These are phyloP conservation scores for Misgurnus mizolepis DNA, from an alignment of 2,113 vertebrate genomes.

Conservation along the genomic window DNA sequence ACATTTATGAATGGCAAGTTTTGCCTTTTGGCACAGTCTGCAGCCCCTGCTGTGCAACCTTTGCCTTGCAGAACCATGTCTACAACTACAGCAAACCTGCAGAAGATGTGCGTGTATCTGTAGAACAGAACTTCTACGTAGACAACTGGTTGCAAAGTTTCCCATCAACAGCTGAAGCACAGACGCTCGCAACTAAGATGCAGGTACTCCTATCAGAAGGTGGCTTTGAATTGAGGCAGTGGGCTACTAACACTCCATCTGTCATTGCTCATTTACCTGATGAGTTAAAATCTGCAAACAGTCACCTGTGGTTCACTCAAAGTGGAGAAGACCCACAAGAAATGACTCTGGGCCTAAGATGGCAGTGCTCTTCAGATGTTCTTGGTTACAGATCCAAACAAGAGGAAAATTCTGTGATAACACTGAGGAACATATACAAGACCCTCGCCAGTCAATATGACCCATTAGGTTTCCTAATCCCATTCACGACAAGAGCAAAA, in stretches of 20 bases:
- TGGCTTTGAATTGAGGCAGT: conserved; percentile 37
- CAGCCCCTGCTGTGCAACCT: conserved; percentile 20
- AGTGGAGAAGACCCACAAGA: no score
- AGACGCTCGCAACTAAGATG: background rate
- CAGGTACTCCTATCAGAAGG: background rate
- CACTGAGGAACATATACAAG: no score
- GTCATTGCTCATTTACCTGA: background rate
- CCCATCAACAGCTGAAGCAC: background rate
- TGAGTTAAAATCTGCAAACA: background rate
- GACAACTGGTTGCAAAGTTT: conserved; percentile 29
- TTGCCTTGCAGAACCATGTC: conserved; percentile 1
- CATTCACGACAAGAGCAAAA: no score
- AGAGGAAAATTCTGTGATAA: no score
- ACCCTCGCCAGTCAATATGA: no score
- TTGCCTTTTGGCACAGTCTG: conserved; percentile 11
- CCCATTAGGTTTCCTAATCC: no score
- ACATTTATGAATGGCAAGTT: conserved; percentile 17
- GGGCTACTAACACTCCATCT: conserved; percentile 25
- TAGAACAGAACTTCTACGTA: conserved; percentile 1
- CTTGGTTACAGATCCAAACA: no score
- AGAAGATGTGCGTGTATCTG: background rate
- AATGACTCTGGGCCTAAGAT: no score
- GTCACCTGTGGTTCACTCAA: no score
- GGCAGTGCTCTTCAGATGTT: no score
- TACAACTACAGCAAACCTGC: background rate